These are phyloP conservation scores for Nowickia ferox DNA, from an alignment of 2,888 invertebrate species.

Conservation along the genomic window DNA sequence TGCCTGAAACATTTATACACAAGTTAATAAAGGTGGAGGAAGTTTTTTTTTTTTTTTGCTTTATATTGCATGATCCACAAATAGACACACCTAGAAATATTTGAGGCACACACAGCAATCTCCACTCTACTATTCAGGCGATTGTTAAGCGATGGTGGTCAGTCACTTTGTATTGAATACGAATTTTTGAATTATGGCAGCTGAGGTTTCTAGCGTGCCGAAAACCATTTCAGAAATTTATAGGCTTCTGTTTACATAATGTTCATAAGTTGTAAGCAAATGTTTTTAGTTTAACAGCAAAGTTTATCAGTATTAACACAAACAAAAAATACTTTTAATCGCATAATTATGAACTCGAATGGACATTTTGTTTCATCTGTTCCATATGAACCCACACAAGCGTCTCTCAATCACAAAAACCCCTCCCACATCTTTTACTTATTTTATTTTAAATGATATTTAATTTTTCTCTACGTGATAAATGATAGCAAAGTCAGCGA, in stretches of 20 bases:
- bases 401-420: background rate
- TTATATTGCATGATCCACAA: conserved; percentile 41
- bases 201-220: background rate
- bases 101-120: conserved; percentile 21
- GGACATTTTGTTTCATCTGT: too few species aligned
- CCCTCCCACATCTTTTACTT: background rate
- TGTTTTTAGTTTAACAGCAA: too few species aligned
- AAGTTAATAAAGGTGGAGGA: conserved; percentile 54
- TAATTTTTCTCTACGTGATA: background rate
- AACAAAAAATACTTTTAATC: too few species aligned
- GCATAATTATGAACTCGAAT: too few species aligned
- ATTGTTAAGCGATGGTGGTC: conserved; percentile 26
- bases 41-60: conserved; percentile 20
- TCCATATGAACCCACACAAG: background rate
- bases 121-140: background rate
- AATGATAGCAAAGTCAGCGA: conserved; percentile 2
- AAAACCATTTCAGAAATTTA: conserved; percentile 44
- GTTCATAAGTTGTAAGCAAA: too few species aligned
- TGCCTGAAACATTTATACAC: conserved; percentile 39
- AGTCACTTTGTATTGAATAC: conserved; percentile 9
- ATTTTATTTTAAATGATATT: too few species aligned
- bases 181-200: conserved; percentile 3
- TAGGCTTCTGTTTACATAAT: conserved; percentile 35
- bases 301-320: too few species aligned
- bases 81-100: conserved; percentile 55